Conservation (phyloP, 2,113 vertebrate genomes). For the Odocoileus virginianus region DNA sequence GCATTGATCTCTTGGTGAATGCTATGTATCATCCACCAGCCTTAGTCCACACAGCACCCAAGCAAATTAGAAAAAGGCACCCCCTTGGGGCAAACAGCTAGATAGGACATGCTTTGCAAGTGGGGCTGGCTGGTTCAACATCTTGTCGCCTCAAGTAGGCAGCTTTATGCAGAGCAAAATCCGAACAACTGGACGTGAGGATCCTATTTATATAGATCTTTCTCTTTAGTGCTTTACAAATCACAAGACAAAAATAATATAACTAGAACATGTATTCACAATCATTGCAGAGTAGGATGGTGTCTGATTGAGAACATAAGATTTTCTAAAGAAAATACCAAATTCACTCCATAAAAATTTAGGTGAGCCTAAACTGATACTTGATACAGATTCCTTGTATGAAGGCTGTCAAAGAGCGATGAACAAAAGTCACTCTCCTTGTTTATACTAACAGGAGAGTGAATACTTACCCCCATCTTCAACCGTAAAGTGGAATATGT, state of each 20-base stretch:
- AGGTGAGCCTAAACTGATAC: background rate
- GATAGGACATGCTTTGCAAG: background rate
- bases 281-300: background rate
- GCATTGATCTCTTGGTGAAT: background rate
- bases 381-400: background rate
- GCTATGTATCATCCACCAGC: background rate
- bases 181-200: background rate
- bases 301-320: background rate
- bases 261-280: background rate
- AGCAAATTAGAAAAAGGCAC: background rate
- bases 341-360: background rate
- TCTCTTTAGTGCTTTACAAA: background rate
- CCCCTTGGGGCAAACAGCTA: background rate
- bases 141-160: background rate
- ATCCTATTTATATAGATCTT: background rate
- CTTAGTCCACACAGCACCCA: background rate
- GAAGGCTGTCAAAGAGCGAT: background rate
- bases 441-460: background rate
- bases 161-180: background rate
- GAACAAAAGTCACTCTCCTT: background rate
- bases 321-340: background rate
- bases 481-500: conserved; percentile 89
- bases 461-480: conserved; percentile 89
- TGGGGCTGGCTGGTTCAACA: background rate
- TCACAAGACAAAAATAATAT: background rate